Base-by-base conservation (phyloP, 1,140 invertebrate species). In the Babylonia areolata region DNA sequence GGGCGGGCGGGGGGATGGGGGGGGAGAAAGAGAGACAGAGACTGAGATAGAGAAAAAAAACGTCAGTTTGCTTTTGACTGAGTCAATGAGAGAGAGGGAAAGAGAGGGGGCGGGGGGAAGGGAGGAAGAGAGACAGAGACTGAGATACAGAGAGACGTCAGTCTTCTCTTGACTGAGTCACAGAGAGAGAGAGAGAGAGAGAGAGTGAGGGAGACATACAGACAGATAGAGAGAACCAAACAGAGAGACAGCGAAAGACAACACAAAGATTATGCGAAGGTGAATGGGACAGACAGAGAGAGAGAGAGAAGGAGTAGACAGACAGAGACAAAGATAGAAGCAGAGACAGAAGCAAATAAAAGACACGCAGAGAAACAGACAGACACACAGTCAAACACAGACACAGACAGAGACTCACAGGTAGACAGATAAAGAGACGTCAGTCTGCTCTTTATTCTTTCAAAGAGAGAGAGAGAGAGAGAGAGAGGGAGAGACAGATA, bases 221-320 rank as follows among this genome's bases (percentile, higher is more conserved):
- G 58, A 64, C 0, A 64, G 39, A 77, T 0, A 6, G 73, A 40
- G 39, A 40, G 31, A 15, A 23, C 9, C n/a, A 77, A 23, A 77
- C 12, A 77, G 73, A 77, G 73, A 40, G 73, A 77, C 12, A 40
- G 73, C 12, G 39, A 40, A 23, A 35, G 35, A 31, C 6, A 73
- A 77, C 12, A 77, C 12, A 77, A 11, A 37, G 73, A 77, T n/a
- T n/a, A n/a, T n/a, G n/a, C n/a, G n/a, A n/a, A n/a, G n/a, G n/a
- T n/a, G n/a, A n/a, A n/a, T n/a, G n/a, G n/a, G n/a, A n/a, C n/a
- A 77, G 73, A 77, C 12, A 77, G 33, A 37, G 73, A 77, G 33
- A 40, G 39, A 77, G 33, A 77, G 73, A 77, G 39, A 40, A 1
- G 46, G 20, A 6, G 12, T 23, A 64, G 23, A 64, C 58, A 64